These are phyloP conservation scores for Metopolophium dirhodum DNA, from an alignment of 1,140 invertebrate genomes.

Conservation along the genomic window DNA sequence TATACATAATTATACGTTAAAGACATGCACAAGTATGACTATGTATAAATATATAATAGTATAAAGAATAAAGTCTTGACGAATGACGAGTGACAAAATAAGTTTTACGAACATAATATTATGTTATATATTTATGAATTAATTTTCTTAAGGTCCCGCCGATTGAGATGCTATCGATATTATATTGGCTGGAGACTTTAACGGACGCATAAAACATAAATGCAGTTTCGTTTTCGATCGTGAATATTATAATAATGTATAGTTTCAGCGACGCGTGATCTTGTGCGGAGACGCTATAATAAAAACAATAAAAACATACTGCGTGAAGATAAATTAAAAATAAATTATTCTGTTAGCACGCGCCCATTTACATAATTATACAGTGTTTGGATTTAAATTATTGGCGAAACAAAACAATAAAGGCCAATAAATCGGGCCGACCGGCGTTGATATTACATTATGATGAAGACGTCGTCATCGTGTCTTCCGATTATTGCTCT, in stretches of 20 bases:
- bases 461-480: constrained; percentile 49
- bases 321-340: background rate
- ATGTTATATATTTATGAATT: background rate
- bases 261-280: background rate
- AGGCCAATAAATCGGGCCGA: constrained; percentile 28
- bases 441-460: background rate
- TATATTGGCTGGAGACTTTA: background rate
- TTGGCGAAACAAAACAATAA: constrained; percentile 51
- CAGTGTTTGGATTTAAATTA: constrained; percentile 11
- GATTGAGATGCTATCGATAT: background rate
- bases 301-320: background rate
- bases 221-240: background rate
- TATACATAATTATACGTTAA: too few relatives aligned
- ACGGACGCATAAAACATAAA: background rate
- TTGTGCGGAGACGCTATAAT: background rate
- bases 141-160: background rate
- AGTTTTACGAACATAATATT: background rate
- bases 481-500: constrained; percentile 37
- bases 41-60: too few relatives aligned
- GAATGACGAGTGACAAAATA: background rate
- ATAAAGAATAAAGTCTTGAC: too few relatives aligned
- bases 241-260: constrained; percentile 63
- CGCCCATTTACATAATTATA: constrained; percentile 50
- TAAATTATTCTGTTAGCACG: constrained; percentile 79
- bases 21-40: too few relatives aligned